A percentile compares a stretch with the other conserved stretches of the same genome.
Evolutionary conservation across 2,888 invertebrate species (phyloP).

Genomic region (Monoplex corrugatus): DNA sequence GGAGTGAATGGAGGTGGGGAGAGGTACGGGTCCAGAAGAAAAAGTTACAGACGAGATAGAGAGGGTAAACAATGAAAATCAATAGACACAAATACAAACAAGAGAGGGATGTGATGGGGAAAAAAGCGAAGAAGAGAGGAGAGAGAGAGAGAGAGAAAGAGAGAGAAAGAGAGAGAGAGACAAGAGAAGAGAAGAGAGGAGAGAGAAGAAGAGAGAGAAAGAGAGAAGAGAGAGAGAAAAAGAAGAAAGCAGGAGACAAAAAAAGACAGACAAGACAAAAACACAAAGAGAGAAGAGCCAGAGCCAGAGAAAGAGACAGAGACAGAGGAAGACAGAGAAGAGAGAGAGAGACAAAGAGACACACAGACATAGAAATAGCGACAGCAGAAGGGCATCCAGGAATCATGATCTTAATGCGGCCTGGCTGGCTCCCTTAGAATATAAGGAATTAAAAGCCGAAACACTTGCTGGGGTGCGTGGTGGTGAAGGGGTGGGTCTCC

Average conservation of each 20-base stretch:
- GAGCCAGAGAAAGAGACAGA: slow-evolving; percentile 15
- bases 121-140: not conserved
- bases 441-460: too few species aligned
- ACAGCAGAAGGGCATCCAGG: too few species aligned
- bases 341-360: too few species aligned
- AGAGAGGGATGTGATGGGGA: not conserved
- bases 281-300: not conserved
- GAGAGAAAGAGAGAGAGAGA: not conserved
- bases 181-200: not conserved
- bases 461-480: too few species aligned
- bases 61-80: too few species aligned
- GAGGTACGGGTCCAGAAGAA: too few species aligned
- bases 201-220: not conserved
- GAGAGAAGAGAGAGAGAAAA: not conserved
- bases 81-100: not conserved
- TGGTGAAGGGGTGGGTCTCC: too few species aligned
- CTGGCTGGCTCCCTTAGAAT: too few species aligned
- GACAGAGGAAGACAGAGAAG: not conserved
- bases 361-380: too few species aligned
- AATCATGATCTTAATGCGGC: too few species aligned
- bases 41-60: too few species aligned
- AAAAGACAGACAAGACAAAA: not conserved
- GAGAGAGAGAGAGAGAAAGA: not conserved
- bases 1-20: not conserved
- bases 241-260: not conserved